A percentile compares a stretch with the other conserved stretches of the same genome.
These are phyloP conservation scores for Pachyuromys duprasi DNA, from an alignment of 2,797 vertebrate genomes.

Conservation along the genomic window DNA sequence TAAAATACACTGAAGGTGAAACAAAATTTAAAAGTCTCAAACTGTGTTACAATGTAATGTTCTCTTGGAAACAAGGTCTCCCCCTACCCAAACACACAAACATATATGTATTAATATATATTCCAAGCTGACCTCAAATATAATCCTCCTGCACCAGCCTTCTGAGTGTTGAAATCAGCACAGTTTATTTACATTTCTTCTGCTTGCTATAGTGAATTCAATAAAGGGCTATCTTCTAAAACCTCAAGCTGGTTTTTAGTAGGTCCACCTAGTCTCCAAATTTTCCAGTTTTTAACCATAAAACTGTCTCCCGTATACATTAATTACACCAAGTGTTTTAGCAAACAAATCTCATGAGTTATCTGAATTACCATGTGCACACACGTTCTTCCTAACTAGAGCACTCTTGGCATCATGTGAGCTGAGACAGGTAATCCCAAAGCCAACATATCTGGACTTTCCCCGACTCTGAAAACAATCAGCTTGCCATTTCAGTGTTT, in stretches of 20 bases:
- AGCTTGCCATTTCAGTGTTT: slow-evolving; percentile 24
- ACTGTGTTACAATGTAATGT: not conserved
- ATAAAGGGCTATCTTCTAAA: slow-evolving; percentile 31
- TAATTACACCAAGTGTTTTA: not conserved
- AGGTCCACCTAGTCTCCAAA: not conserved
- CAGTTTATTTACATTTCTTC: not conserved
- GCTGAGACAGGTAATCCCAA: slow-evolving; percentile 13
- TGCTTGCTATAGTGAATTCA: slow-evolving; percentile 18
- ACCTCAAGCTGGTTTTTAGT: not conserved
- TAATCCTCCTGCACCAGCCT: not conserved
- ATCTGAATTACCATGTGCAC: not conserved
- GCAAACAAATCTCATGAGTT: not conserved
- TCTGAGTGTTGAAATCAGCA: not conserved
- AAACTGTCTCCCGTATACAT: slow-evolving; percentile 4
- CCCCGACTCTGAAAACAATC: slow-evolving; percentile 32
- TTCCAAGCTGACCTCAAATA: not conserved
- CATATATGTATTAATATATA: not conserved
- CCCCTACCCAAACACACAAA: not conserved
- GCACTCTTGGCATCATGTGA: not conserved
- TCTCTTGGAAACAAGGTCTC: not conserved
- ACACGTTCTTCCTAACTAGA: not conserved
- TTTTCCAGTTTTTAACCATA: slow-evolving; percentile 34
- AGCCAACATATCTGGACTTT: not conserved
- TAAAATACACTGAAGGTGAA: not conserved
- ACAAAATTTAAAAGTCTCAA: not conserved